Evolutionary conservation across 2,888 invertebrate genomes (phyloP), one percentile per base, ranked within the genome.

Genomic region (Drosophila tripunctata): DNA sequence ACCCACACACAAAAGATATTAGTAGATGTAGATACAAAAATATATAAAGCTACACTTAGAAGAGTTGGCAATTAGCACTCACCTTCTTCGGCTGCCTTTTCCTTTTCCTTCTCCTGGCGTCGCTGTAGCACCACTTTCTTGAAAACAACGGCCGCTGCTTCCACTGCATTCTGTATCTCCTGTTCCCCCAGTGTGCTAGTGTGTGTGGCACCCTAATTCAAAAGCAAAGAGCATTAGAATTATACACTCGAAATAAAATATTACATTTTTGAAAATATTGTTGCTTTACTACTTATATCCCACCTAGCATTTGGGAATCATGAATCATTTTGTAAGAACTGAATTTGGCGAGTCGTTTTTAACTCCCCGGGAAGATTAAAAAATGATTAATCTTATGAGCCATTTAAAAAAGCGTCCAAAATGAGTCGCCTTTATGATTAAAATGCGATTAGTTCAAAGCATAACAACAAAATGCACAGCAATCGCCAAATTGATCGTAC

Each of bases 121-220:
- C 91, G 82, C 73, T 91, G 91, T 27, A 91, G 72, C 2, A 91
- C 91, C 2, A 91, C 91, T 67, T 91, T 91, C 74, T 91, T 91
- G 58, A 91, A 91, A 43, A 91, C 80, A 22, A 91, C 91, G 21
- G 91, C 91, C 1, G 91, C 91, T 3, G 91, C 91, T 60, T 91
- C 91, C 36, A 91, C 91, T 62, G 91, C 91, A 89, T 89, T 91
- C 68, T 91, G 91, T 36, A 91, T 89, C 83, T 91, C 91, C 62
- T 91, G 90, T 62, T 91, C 91, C 12, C 91, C 91, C 67, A 91
- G 60, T 7, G 90, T 91, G 64, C 89, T 90, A 63, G 90, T 90
- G 63, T 91, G 91, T 74, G 75, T 57, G 62, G 57, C 33, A 38
- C 40, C 61, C 33, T 62, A 48, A 14, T 1, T 10, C n/a, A n/a